Evolutionary conservation across 2,113 vertebrate species (phyloP).

Genomic region (Callaeas wilsoni): DNA sequence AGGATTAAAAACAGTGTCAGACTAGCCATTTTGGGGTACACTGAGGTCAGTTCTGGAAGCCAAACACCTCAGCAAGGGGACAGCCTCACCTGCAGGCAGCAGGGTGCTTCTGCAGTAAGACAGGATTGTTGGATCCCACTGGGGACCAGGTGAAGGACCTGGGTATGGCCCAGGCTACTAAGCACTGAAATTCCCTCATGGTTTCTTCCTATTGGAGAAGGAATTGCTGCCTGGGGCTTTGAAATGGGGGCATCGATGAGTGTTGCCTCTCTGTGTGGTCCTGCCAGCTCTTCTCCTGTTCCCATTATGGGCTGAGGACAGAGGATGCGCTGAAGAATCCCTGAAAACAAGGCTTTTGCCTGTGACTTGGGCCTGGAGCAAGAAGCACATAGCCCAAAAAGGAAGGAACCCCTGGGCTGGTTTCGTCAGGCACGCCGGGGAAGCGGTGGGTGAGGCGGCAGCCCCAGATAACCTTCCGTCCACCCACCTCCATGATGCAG

Average conservation of each 20-base stretch:
- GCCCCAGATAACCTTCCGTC: constrained; percentile 60
- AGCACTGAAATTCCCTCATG: background rate
- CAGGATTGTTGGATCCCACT: background rate
- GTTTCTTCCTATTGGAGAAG: background rate
- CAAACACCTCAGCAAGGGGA: background rate
- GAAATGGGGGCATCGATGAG: background rate
- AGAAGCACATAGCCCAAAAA: background rate
- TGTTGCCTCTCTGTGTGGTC: background rate
- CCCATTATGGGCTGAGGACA: background rate
- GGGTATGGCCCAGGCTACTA: background rate
- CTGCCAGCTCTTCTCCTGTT: background rate
- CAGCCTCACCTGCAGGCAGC: background rate
- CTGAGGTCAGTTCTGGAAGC: background rate
- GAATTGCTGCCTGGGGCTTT: background rate
- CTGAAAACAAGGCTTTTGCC: background rate
- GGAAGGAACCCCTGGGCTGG: constrained; percentile 2
- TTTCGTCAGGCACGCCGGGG: constrained; percentile 13
- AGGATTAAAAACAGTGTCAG: background rate
- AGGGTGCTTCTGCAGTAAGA: background rate
- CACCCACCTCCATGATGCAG: constrained; percentile 54
- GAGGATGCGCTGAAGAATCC: background rate
- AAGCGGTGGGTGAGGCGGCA: constrained; percentile 50
- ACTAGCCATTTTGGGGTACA: background rate
- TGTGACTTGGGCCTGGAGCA: background rate
- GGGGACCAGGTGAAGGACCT: background rate